Evolutionary conservation across 2,797 vertebrate genomes (phyloP), one percentile per base, ranked within the genome.

Genomic region (Cynopterus sphinx): DNA sequence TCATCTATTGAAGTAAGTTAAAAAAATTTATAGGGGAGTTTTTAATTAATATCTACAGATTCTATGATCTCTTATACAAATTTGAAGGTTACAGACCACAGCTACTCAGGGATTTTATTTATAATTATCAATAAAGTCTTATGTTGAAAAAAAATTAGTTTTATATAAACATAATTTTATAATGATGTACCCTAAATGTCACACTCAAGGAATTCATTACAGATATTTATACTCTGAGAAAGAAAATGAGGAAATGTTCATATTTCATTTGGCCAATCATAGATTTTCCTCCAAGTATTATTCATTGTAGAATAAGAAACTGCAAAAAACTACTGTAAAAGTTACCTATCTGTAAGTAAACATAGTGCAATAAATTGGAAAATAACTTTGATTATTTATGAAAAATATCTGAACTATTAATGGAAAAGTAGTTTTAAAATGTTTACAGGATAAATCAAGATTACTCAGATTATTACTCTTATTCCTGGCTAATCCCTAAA

Each of bases 141-240:
- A 59, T 39, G 17, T 59, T 91, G 39, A 86, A 87, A 65, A 26
- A 83, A 90, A 95, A 68, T 46, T 77, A 51, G 28, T 63, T 92
- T 77, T 78, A 85, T 26, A 82, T 41, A 51, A 95, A 87, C 28
- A 46, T 31, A 70, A 67, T 79, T 88, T 88, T 88, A 78, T 68
- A 87, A 87, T 71, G 21, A 85, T 51, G 17, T 77, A 46, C 1
- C 11, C 74, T 46, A 65, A 77, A 41, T 82, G 51, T 75, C 55
- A 91, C 41, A 26, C 61, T 67, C 43, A 79, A 28, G 5, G 49
- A 88, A 55, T 41, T 8, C 31, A 68, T 51, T 63, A 46, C 9
- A 33, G 24, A 61, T 33, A 15, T 36, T 67, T 22, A 33, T 24
- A 88, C 9, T 9, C 11, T 87, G 33, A 83, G 36, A 68, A 87